A percentile compares a stretch with the other conserved stretches of the same genome.
Conservation (phyloP, 2,888 invertebrate species). For the Linnaemya vulpina region DNA sequence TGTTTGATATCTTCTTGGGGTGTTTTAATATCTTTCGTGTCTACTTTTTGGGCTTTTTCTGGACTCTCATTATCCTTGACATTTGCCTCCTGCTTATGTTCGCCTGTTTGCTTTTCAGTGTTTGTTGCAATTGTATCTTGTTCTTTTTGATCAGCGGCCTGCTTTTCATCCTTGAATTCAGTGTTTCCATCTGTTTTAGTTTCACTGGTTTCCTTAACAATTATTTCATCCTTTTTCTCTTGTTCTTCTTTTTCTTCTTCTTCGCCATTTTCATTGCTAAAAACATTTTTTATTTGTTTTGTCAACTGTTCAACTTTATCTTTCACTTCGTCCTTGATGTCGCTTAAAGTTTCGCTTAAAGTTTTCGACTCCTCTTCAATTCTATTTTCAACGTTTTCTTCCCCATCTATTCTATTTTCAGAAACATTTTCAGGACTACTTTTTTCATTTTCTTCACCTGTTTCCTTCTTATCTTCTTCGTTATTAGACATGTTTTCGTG, state of each 20-base stretch:
- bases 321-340: conserved; percentile 57
- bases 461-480: conserved; percentile 67
- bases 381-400: background rate
- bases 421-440: conserved; percentile 43
- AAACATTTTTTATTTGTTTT: conserved; percentile 60
- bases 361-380: conserved; percentile 52
- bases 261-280: conserved; percentile 48
- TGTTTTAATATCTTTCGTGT: background rate
- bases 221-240: conserved; percentile 59
- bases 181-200: conserved; percentile 33
- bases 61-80: background rate
- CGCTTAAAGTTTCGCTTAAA: conserved; percentile 62
- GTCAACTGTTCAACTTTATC: conserved; percentile 59
- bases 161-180: conserved; percentile 47
- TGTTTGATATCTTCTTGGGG: background rate
- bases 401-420: conserved; percentile 63
- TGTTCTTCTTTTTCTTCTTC: background rate
- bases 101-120: background rate
- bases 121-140: background rate
- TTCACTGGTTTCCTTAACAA: conserved; percentile 54
- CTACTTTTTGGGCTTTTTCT: background rate
- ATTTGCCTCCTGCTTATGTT: background rate
- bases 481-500: conserved; percentile 42
- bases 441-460: background rate
- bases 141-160: background rate